A percentile compares a stretch with the other conserved stretches of the same genome.
These are phyloP conservation scores for Scaptodrosophila lebanonensis DNA, from an alignment of 1,140 invertebrate genomes.

Conservation along the genomic window DNA sequence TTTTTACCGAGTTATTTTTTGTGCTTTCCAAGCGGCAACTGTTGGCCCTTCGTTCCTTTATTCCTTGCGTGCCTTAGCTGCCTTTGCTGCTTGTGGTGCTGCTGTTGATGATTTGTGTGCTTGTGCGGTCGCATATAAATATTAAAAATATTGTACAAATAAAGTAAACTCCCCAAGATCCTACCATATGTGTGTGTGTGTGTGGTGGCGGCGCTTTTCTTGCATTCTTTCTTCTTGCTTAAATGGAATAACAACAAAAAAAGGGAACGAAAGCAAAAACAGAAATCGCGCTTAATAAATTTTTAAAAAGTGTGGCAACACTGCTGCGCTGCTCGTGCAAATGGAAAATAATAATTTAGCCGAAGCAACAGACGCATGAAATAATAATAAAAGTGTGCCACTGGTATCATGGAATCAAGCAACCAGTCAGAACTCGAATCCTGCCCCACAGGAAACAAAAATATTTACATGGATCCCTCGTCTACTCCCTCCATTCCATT, in stretches of 20 bases:
- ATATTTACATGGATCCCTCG: conserved; percentile 68
- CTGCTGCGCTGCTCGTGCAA: conserved; percentile 8
- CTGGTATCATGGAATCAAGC: conserved; percentile 27
- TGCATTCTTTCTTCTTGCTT: conserved; percentile 24
- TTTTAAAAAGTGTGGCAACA: conserved; percentile 67
- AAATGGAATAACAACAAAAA: no score
- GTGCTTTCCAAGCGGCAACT: neutral
- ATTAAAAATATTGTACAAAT: conserved; percentile 73
- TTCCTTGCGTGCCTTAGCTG: no score
- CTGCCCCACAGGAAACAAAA: conserved; percentile 60
- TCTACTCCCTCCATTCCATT: no score
- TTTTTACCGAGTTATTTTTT: no score
- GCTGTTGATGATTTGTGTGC: conserved; percentile 69
- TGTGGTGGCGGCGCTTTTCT: conserved; percentile 8
- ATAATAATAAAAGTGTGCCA: conserved; percentile 58
- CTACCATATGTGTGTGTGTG: conserved; percentile 33
- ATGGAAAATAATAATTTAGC: conserved; percentile 63
- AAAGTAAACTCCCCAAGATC: conserved; percentile 28
- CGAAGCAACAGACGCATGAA: conserved; percentile 32
- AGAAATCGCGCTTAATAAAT: conserved; percentile 68
- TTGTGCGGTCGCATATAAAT: conserved; percentile 68
- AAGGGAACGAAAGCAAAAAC: conserved; percentile 24
- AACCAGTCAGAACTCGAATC: neutral
- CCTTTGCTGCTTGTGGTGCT: conserved; percentile 46
- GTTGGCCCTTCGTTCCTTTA: neutral